A percentile compares a stretch with the other conserved stretches of the same genome.
Conservation (phyloP, 2,888 invertebrate species). For the Taenaris catops region DNA sequence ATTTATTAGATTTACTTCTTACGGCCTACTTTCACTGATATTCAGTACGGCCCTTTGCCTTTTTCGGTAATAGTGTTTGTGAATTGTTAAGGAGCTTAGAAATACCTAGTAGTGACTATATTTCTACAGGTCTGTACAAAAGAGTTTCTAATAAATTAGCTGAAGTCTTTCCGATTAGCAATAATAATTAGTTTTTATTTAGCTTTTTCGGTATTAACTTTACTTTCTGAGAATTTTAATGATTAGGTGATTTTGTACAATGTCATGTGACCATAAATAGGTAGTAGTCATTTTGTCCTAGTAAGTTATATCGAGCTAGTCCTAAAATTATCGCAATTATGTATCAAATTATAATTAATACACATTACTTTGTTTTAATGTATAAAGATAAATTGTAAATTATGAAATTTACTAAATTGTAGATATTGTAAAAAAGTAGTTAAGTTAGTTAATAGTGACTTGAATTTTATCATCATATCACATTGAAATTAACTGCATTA, state of each 20-base stretch:
- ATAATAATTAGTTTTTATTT: constrained; percentile 18
- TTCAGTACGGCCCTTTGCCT: constrained; percentile 62
- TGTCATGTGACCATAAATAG: constrained; percentile 56
- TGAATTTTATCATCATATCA: constrained; percentile 79
- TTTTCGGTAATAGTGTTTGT: constrained; percentile 35
- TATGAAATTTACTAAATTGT: constrained; percentile 40
- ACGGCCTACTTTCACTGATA: constrained; percentile 51
- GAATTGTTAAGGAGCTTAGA: constrained; percentile 28
- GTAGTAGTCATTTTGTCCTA: constrained; percentile 69
- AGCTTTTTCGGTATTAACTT: constrained; percentile 20
- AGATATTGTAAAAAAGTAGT: constrained; percentile 69
- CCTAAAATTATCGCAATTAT: constrained; percentile 58
- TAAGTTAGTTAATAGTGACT: constrained; percentile 53
- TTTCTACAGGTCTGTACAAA: constrained; percentile 60
- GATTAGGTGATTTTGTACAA: constrained; percentile 56
- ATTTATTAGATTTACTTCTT: constrained; percentile 52
- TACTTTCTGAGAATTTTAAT: constrained; percentile 16
- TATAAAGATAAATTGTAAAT: constrained; percentile 32
- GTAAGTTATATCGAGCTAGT: constrained; percentile 75
- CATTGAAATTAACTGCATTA: constrained; percentile 45
- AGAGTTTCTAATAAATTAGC: constrained; percentile 26
- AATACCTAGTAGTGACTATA: constrained; percentile 48
- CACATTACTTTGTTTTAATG: constrained; percentile 33
- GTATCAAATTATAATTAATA: constrained; percentile 31
- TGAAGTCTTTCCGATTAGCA: constrained; percentile 19